Conservation (phyloP, 2,888 invertebrate genomes). For the Brachynemurus nebulosus region DNA sequence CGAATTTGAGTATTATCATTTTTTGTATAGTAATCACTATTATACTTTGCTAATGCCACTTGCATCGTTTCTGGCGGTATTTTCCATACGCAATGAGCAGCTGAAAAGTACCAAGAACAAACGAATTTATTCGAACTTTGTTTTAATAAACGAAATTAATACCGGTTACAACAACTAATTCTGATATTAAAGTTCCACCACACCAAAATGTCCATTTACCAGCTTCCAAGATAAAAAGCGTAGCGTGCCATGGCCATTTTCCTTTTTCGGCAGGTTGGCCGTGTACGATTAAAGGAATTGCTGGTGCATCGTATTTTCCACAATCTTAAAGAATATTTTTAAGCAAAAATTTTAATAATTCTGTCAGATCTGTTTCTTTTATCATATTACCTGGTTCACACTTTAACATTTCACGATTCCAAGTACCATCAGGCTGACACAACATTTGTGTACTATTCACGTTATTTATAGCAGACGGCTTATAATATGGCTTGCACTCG, state of each 20-base stretch:
- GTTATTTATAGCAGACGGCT: conserved; percentile 20
- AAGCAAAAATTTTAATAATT: not conserved
- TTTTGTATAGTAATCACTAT: conserved; percentile 24
- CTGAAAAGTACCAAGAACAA: conserved; percentile 20
- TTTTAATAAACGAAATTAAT: not conserved
- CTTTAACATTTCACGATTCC: conserved; percentile 28
- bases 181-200: conserved; percentile 38
- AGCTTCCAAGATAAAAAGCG: conserved; percentile 33
- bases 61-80: conserved; percentile 24
- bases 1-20: conserved; percentile 24
- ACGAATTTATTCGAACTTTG: not conserved
- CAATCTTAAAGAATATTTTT: conserved; percentile 24
- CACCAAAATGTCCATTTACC: conserved; percentile 36
- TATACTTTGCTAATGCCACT: conserved; percentile 27
- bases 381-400: conserved; percentile 28
- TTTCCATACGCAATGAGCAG: conserved; percentile 34
- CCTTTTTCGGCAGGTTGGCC: conserved; percentile 29
- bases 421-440: conserved; percentile 31
- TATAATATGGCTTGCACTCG: conserved; percentile 28
- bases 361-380: not conserved
- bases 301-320: conserved; percentile 25
- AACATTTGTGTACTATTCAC: conserved; percentile 21
- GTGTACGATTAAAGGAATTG: conserved; percentile 29
- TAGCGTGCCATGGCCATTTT: conserved; percentile 41
- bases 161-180: conserved; percentile 30